phyloP scores from a whole-genome alignment of 2,113 vertebrate species.

The Jacana jacana region DNA sequence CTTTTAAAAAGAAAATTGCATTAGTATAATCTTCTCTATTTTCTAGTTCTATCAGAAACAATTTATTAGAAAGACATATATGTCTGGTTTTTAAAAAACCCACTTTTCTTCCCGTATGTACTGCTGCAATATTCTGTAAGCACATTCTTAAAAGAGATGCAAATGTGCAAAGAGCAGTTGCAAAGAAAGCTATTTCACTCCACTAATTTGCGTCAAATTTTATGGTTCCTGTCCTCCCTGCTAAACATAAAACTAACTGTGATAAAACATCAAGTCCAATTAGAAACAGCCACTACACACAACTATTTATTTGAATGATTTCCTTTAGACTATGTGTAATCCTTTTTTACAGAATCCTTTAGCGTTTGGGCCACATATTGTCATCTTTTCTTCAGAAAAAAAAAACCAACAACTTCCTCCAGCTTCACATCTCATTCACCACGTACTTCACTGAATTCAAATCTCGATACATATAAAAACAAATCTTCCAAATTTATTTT shows the following conservation, averaged over 20 bases:
- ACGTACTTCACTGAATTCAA: not conserved
- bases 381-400: not conserved
- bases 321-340: not conserved
- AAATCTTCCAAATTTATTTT: not conserved
- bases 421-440: not conserved
- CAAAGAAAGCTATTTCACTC: conserved; percentile 1
- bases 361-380: not conserved
- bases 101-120: not conserved
- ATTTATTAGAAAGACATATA: not conserved
- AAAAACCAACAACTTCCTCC: not conserved
- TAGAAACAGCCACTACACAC: not conserved
- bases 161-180: not conserved
- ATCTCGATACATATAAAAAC: not conserved
- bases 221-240: not conserved
- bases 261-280: conserved; percentile 16
- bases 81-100: not conserved
- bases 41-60: not conserved
- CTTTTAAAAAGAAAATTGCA: not conserved
- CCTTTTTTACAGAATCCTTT: conserved; percentile 2
- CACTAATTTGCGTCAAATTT: not conserved
- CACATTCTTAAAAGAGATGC: not conserved
- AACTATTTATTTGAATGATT: not conserved
- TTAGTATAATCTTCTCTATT: not conserved
- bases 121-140: not conserved
- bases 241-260: conserved; percentile 6